These are phyloP conservation scores for Euthynnus affinis DNA, from an alignment of 2,797 vertebrate species.

Conservation along the genomic window DNA sequence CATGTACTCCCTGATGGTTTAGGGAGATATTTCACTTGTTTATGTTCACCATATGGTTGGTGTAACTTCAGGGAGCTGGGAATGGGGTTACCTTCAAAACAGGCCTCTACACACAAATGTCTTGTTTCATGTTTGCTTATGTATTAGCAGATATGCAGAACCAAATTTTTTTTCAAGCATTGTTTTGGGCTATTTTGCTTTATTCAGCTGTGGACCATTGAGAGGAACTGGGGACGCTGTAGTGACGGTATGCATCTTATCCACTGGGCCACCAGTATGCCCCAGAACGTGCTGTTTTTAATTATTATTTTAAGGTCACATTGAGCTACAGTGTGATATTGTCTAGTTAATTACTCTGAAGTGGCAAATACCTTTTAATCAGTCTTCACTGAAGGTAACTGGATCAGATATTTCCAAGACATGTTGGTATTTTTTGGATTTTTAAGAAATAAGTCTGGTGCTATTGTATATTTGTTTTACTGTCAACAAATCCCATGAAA, in stretches of 20 bases:
- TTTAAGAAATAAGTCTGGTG: too few relatives aligned
- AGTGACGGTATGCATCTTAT: not conserved
- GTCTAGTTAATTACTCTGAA: not conserved
- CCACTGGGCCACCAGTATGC: not conserved
- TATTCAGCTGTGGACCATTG: not conserved
- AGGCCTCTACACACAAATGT: slow-evolving; percentile 29
- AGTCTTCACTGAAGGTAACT: not conserved
- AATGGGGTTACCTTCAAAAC: slow-evolving; percentile 68
- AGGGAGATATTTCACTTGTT: slow-evolving; percentile 67
- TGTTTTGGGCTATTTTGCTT: not conserved
- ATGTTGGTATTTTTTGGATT: not conserved
- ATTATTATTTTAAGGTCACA: not conserved
- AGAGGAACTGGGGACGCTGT: not conserved
- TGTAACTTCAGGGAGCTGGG: slow-evolving; percentile 47
- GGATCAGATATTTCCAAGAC: not conserved
- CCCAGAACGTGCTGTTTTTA: not conserved
- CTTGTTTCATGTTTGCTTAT: slow-evolving; percentile 22
- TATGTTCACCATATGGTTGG: slow-evolving; percentile 75
- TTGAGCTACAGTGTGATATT: not conserved
- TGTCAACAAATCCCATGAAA: too few relatives aligned
- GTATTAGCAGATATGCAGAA: not conserved
- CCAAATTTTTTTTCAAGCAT: not conserved
- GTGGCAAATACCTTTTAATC: not conserved
- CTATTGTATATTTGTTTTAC: too few relatives aligned
- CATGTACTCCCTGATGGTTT: slow-evolving; percentile 56